Conservation (phyloP, 2,888 invertebrate species). For the Hyposoter didymator region DNA sequence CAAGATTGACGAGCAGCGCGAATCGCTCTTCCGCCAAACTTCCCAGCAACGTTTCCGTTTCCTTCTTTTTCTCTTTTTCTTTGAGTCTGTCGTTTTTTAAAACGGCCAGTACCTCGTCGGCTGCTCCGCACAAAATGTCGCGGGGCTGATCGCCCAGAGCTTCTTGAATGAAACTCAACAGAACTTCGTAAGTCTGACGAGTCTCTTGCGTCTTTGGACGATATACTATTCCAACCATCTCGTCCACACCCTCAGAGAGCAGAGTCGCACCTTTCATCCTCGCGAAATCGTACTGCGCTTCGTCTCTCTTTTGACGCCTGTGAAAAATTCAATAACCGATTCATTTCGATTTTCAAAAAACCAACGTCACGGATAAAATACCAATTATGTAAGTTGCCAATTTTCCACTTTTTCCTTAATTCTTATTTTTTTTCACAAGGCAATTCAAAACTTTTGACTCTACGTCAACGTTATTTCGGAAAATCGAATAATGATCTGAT, state of each 20-base stretch:
- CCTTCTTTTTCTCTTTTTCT: constrained; percentile 96
- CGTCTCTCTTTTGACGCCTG: constrained; percentile 95
- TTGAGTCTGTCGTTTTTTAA: constrained; percentile 97
- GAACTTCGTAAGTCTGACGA: constrained; percentile 97
- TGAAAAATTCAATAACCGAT: constrained; percentile 9
- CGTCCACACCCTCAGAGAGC: constrained; percentile 95
- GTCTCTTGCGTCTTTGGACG: constrained; percentile 99
- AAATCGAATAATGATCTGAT: too few species aligned
- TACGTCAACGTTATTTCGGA: too few species aligned
- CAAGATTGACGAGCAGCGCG: constrained; percentile 97
- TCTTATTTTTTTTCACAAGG: too few species aligned
- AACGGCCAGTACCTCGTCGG: constrained; percentile 98
- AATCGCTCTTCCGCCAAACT: constrained; percentile 95
- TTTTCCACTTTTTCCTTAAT: too few species aligned
- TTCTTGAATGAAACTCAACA: constrained; percentile 98
- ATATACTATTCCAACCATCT: constrained; percentile 97
- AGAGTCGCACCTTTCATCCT: constrained; percentile 95
- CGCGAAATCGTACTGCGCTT: constrained; percentile 95
- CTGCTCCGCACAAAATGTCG: constrained; percentile 98
- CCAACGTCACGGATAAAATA: too few species aligned
- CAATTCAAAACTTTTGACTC: too few species aligned
- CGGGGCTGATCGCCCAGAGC: constrained; percentile 98
- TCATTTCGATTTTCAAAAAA: background rate
- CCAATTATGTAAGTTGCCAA: too few species aligned
- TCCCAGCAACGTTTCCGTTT: constrained; percentile 95